A percentile compares a stretch with the other conserved stretches of the same genome.
phyloP scores from a whole-genome alignment of 2,888 invertebrate genomes.

The Hesperia comma region DNA sequence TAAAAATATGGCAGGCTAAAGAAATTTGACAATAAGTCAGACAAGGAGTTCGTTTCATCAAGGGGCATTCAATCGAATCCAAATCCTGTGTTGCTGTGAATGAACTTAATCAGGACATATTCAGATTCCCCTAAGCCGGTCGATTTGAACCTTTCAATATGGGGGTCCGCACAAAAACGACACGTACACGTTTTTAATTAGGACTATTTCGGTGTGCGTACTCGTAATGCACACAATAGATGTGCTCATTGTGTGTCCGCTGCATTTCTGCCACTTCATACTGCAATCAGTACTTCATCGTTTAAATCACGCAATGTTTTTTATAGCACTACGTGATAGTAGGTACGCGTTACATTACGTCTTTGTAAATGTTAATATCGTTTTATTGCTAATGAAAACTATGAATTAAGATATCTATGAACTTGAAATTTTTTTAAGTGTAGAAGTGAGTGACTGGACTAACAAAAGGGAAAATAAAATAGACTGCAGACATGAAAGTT shows the following conservation, averaged over 20 bases:
- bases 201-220: conserved; percentile 60
- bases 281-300: conserved; percentile 42
- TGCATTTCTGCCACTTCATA: conserved; percentile 56
- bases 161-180: conserved; percentile 29
- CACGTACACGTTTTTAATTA: conserved; percentile 58
- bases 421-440: no score
- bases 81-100: conserved; percentile 51
- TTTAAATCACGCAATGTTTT: neutral
- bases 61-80: conserved; percentile 53
- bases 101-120: conserved; percentile 58
- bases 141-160: conserved; percentile 41
- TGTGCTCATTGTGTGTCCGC: conserved; percentile 55
- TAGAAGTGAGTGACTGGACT: no score
- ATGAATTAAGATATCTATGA: no score
- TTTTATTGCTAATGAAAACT: no score
- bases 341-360: no score
- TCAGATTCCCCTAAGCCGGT: conserved; percentile 46
- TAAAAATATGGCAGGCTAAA: neutral
- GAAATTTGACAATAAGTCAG: conserved; percentile 17
- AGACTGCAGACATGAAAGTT: no score
- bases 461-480: no score
- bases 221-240: conserved; percentile 59
- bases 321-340: no score
- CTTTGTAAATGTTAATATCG: no score
- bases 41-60: conserved; percentile 57